Base-by-base conservation (phyloP, 2,113 vertebrate genomes). In the Psammodynastes pulverulentus region DNA sequence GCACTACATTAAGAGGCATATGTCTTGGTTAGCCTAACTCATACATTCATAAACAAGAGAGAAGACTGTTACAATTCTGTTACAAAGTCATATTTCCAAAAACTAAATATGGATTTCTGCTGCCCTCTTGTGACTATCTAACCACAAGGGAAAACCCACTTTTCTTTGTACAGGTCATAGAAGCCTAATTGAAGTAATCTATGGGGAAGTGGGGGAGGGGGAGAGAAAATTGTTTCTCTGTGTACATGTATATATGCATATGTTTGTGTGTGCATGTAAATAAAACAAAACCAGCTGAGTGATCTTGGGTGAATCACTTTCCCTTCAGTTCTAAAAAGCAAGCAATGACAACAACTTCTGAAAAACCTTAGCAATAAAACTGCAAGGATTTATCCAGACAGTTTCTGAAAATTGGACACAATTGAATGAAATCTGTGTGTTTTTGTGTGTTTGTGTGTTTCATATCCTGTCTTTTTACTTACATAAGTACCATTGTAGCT, bases 111-210 rank as follows among this genome's bases (percentile, higher is more conserved):
- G 34, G 96, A 92, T 10, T 97, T 95, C 93, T 94, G 93, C 19
- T 97, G 21, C 97, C 97, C 97, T 97, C 98, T 97, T 94, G 96
- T 97, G 97, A 94, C 91, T 89, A 90, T 84, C 0, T 1, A 72
- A 43, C 86, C 94, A 93, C 96, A 95, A 58, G 19, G 93, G 93
- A 56, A 92, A 13, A 8, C 17, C 8, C 2, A 51, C 21, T 4
- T 19, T 34, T 19, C 21, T 79, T 34, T 26, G 39, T n/a, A 23
- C 26, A 46, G 9, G 5, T 39, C 9, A 62, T 23, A 90, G 67
- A 23, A 90, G 7, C 13, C 84, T 86, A 86, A 86, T 49, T 86
- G 45, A 4, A 86, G 24, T 49, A 10, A 86, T 49, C 46, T 86
- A 86, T 86, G 24, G 6, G 34, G 39, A 4, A 17, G 67, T 0